Base-by-base conservation (phyloP, 2,888 invertebrate genomes). In the Amorpha juglandis region DNA sequence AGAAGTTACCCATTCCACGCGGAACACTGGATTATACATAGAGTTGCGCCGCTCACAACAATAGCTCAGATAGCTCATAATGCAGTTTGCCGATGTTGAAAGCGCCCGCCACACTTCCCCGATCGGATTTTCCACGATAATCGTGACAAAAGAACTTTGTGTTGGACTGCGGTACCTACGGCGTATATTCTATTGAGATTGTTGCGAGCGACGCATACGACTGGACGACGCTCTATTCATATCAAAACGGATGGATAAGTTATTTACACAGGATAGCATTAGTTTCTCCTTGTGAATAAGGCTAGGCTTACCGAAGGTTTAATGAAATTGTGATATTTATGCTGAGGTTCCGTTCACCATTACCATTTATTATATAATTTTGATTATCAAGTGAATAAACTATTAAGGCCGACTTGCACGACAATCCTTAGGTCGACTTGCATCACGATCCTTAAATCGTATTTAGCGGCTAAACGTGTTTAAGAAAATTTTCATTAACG, bases 121-220 rank as follows among this genome's bases (percentile, higher is more conserved):
- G 90, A 93, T 93, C 91, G 92, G 92, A 91, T 92, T 91, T 89
- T 87, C 91, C 87, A 82, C 85, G 92, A 92, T 92, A 92, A 92
- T 92, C 91, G 88, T 85, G 87, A 92, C 92, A 92, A 92, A 92
- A 92, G 92, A 92, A 92, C 92, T 92, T 90, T 90, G 88, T 80
- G 77, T 64, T 52, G 77, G 85, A 84, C 84, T 82, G 74, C 79
- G 76, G 71, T 71, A 68, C 70, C 71, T 62, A 47, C 74, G 69
- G 68, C 69, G 79, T 84, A 84, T 85, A 86, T 86, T 85, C 85
- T 86, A 85, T 84, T 79, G 79, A 80, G 78, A 83, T 78, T 81
- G 75, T 74, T 67, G 70, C 70, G 70, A 76, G 78, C 81, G 82
- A 86, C 85, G 84, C 86, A 84, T 78, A 74, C 74, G 73, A 74